Base-by-base conservation (phyloP, 2,888 invertebrate genomes). In the Hedychridium roseum region DNA sequence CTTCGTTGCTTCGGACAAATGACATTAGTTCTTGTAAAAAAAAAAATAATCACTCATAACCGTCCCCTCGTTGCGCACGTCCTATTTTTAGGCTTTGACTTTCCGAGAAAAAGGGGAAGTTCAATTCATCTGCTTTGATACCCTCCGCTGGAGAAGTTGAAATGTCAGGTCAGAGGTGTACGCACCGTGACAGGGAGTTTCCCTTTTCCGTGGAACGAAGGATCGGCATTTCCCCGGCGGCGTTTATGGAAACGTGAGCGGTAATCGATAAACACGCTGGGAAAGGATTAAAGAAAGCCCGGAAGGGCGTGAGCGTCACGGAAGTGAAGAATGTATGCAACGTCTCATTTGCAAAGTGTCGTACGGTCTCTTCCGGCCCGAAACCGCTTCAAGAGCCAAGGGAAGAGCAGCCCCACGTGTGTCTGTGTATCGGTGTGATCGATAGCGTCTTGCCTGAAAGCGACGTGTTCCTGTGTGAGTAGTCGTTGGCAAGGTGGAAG, bases 341-440 rank as follows among this genome's bases (percentile, higher is more conserved):
- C 26, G 34, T 48, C 57, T 57, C 57, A 43, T 54, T 58, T 46
- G 44, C 43, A 50, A 58, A 44, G 38, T 47, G 46, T 56, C 50
- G 46, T 31, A 41, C 23, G 38, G 43, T 48, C 43, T 45, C n/a
- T n/a, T n/a, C 20, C 16, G 27, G 23, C 12, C 7, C 38, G 23
- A n/a, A n/a, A n/a, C n/a, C n/a, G n/a, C n/a, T n/a, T n/a, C n/a
- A n/a, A n/a, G n/a, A n/a, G n/a, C n/a, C n/a, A n/a, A n/a, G n/a
- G n/a, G n/a, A n/a, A n/a, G n/a, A n/a, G n/a, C n/a, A n/a, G n/a
- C n/a, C n/a, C n/a, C n/a, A n/a, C 14, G 31, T 11, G 12, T 46
- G 46, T 55, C 45, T n/a, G n/a, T n/a, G 43, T 43, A 50, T 39
- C 18, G 5, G 37, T 23, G 43, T 50, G 50, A 54, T 54, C 54